These are phyloP conservation scores for Harpagoxenus sublaevis DNA, from an alignment of 2,888 invertebrate species.

Conservation along the genomic window DNA sequence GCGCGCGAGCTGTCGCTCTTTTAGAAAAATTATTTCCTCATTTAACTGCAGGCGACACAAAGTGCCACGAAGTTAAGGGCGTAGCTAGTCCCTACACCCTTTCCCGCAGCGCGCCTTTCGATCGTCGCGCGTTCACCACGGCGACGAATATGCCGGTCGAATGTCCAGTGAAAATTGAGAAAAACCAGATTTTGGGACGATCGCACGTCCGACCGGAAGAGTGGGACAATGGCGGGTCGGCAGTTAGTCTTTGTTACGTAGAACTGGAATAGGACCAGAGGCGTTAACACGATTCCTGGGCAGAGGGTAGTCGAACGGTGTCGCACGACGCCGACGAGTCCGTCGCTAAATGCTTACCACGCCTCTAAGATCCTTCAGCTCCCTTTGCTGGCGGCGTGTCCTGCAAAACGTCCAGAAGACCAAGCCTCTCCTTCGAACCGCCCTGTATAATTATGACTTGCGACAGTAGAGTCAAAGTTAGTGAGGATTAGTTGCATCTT, in stretches of 20 bases:
- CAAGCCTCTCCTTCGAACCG: constrained; percentile 30
- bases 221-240: constrained; percentile 68
- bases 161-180: constrained; percentile 57
- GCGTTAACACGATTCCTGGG: constrained; percentile 76
- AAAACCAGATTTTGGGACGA: constrained; percentile 66
- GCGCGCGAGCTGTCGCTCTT: constrained; percentile 38
- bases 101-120: constrained; percentile 41
- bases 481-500: not conserved
- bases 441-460: constrained; percentile 9
- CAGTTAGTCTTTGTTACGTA: constrained; percentile 71
- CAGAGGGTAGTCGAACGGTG: constrained; percentile 49
- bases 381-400: constrained; percentile 31
- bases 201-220: constrained; percentile 77
- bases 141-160: constrained; percentile 59
- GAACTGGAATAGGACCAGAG: constrained; percentile 72
- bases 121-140: not conserved
- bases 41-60: constrained; percentile 30
- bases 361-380: constrained; percentile 63
- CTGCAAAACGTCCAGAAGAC: constrained; percentile 49
- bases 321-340: constrained; percentile 47
- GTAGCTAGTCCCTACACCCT: constrained; percentile 51
- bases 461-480: not conserved
- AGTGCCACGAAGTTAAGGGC: constrained; percentile 47
- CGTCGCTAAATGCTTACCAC: constrained; percentile 72
- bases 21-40: constrained; percentile 59